These are phyloP conservation scores for Mobula birostris DNA, from an alignment of 2,113 vertebrate species.

Conservation along the genomic window DNA sequence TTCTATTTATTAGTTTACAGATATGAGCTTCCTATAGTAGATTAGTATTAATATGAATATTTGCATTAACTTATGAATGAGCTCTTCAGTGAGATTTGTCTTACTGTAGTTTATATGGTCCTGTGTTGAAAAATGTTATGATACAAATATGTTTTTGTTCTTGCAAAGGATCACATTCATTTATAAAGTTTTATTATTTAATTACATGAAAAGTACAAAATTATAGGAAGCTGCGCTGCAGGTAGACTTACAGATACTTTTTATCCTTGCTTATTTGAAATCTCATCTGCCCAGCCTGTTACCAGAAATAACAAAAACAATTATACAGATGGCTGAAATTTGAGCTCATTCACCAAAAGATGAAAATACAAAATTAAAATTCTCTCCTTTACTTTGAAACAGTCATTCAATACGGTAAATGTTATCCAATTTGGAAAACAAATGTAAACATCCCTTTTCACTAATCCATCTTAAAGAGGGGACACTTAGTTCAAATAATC, in stretches of 20 bases:
- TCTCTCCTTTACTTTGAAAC: not conserved
- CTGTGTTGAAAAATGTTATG: too few species aligned
- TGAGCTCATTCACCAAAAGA: not conserved
- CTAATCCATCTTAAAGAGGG: not conserved
- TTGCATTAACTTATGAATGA: not conserved
- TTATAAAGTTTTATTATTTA: not conserved
- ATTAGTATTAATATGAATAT: not conserved
- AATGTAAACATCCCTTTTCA: not conserved
- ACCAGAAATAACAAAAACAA: not conserved
- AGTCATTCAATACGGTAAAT: not conserved
- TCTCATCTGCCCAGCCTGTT: too few species aligned
- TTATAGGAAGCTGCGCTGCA: not conserved
- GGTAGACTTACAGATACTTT: not conserved
- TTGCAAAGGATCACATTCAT: not conserved
- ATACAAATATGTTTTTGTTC: not conserved
- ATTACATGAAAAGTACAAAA: not conserved
- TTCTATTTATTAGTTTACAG: not conserved
- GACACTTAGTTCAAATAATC: not conserved
- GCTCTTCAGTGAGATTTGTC: not conserved
- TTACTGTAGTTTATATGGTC: not conserved
- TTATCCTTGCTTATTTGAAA: not conserved
- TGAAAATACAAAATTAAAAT: not conserved
- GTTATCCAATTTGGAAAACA: not conserved
- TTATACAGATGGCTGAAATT: not conserved
- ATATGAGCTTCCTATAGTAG: too few species aligned